Conservation (phyloP, 1,140 invertebrate genomes). For the Nylanderia fulva region DNA sequence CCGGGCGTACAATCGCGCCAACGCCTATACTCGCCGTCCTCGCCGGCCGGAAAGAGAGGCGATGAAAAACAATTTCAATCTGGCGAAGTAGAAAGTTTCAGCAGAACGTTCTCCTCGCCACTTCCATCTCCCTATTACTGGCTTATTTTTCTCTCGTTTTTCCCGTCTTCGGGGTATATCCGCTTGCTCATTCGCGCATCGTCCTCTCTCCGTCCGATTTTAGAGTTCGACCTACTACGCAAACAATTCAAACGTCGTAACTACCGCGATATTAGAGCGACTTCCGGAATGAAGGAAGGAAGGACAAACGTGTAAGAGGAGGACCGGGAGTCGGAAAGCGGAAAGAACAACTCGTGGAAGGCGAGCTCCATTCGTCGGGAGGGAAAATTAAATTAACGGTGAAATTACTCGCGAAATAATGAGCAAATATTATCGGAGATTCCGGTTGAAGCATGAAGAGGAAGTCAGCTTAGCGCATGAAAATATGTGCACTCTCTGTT, state of each 20-base stretch:
- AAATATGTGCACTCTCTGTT: conserved; percentile 17
- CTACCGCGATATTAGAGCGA: conserved; percentile 37
- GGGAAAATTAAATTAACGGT: conserved; percentile 48
- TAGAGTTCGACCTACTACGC: conserved; percentile 48
- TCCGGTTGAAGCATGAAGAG: conserved; percentile 1
- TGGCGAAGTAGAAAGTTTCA: conserved; percentile 72
- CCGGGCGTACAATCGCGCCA: conserved; percentile 46
- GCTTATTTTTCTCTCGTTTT: conserved; percentile 41
- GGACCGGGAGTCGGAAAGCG: conserved; percentile 12
- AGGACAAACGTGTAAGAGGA: background rate
- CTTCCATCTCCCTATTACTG: conserved; percentile 41
- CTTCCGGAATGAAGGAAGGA: too few species aligned
- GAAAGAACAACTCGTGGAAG: conserved; percentile 26
- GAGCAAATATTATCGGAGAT: conserved; percentile 57
- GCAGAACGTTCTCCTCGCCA: conserved; percentile 33
- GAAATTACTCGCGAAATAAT: conserved; percentile 55
- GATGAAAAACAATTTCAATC: conserved; percentile 77
- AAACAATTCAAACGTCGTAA: conserved; percentile 48
- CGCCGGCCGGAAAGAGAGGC: conserved; percentile 6
- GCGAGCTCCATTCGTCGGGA: background rate
- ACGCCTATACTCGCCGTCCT: conserved; percentile 62
- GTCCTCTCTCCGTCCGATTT: conserved; percentile 34
- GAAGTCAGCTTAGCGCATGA: background rate
- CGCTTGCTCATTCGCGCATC: background rate
- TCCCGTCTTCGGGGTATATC: background rate